Conservation (phyloP, 2,113 vertebrate species). For the Sphyrna mokarran region DNA sequence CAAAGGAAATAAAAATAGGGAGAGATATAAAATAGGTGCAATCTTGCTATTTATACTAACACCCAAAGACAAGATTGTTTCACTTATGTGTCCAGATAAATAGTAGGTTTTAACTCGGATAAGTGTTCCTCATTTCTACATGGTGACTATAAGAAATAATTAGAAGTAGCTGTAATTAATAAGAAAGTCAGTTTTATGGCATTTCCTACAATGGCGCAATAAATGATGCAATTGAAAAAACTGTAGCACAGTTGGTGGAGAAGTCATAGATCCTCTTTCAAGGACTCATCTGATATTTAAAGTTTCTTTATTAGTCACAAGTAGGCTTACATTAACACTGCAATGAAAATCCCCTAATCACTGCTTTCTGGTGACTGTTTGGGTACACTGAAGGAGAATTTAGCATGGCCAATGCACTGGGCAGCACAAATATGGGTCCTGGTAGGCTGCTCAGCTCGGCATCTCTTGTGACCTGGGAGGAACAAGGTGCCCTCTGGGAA, state of each 20-base stretch:
- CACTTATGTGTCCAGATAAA: not conserved
- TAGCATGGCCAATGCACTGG: no score
- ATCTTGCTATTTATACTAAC: not conserved
- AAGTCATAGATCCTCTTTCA: not conserved
- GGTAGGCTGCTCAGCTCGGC: no score
- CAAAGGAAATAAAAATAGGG: not conserved
- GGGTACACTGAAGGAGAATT: no score
- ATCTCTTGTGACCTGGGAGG: no score
- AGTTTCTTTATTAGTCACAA: no score
- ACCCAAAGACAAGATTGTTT: not conserved
- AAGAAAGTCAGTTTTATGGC: not conserved
- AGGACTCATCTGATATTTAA: not conserved
- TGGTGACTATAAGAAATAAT: not conserved
- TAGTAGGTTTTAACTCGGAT: not conserved
- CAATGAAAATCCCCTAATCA: no score
- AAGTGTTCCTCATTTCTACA: not conserved
- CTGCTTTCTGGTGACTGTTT: no score
- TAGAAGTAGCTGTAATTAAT: not conserved
- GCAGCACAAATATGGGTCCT: no score
- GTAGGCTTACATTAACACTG: no score
- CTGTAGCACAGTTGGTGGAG: not conserved
- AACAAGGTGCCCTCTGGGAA: no score
- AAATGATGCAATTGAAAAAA: not conserved
- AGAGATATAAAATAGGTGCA: not conserved
- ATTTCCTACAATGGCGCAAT: not conserved